Conservation (phyloP, 2,113 vertebrate species). For the Antechinus flavipes region DNA sequence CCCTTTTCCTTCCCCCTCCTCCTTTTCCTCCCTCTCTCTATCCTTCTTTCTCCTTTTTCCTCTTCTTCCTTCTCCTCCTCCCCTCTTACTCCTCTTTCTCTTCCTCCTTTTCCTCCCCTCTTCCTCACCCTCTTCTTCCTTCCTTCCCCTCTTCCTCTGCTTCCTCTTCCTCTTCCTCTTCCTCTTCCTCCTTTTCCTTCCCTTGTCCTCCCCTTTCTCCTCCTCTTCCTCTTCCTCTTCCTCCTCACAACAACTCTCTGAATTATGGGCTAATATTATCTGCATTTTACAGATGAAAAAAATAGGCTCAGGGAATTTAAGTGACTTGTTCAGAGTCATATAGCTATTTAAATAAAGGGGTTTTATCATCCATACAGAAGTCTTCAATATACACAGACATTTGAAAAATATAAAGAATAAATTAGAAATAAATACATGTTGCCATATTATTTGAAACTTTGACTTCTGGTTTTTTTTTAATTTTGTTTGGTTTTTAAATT, state of each 20-base stretch:
- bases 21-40: too few relatives aligned
- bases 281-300: neutral
- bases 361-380: neutral
- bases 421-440: neutral
- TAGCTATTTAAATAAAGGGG: too few relatives aligned
- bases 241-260: neutral
- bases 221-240: neutral
- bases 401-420: neutral
- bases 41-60: neutral
- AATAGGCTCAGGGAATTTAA: neutral
- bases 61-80: too few relatives aligned
- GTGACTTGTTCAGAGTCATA: neutral
- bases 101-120: too few relatives aligned
- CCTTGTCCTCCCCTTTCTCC: neutral
- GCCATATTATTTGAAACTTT: neutral
- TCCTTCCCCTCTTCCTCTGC: neutral
- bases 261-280: neutral
- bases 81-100: neutral
- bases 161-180: neutral
- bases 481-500: neutral
- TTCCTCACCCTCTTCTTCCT: too few relatives aligned
- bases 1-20: neutral
- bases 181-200: too few relatives aligned
- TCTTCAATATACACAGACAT: neutral
- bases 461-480: too few relatives aligned